phyloP scores from a whole-genome alignment of 1,140 invertebrate genomes.

The Lordiphosa collinella region DNA sequence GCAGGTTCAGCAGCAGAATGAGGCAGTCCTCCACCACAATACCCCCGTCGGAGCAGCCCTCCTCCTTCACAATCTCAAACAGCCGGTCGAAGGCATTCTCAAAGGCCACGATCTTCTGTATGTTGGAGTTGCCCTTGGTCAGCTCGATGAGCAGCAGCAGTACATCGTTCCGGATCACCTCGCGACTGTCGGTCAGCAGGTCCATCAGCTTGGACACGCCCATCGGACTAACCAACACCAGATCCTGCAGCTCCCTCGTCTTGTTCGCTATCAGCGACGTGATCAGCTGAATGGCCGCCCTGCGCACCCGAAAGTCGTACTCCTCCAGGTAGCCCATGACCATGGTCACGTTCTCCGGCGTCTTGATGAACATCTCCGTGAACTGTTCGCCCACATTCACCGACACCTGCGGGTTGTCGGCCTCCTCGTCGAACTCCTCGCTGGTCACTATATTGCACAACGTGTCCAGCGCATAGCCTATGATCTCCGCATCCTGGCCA shows the following conservation, averaged over 20 bases:
- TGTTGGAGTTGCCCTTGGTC: conserved; percentile 96
- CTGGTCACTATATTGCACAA: conserved; percentile 94
- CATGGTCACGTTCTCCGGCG: conserved; percentile 90
- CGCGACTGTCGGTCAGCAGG: conserved; percentile 93
- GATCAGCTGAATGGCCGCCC: conserved; percentile 92
- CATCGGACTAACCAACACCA: conserved; percentile 95
- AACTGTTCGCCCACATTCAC: conserved; percentile 94
- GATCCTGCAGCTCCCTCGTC: conserved; percentile 96
- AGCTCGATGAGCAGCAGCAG: conserved; percentile 95
- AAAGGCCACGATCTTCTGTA: conserved; percentile 99
- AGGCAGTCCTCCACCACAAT: conserved; percentile 99
- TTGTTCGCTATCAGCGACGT: conserved; percentile 90
- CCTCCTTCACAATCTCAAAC: conserved; percentile 94
- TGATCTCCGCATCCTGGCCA: conserved; percentile 93
- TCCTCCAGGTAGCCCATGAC: conserved; percentile 95
- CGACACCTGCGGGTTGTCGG: conserved; percentile 82
- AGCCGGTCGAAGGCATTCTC: conserved; percentile 99
- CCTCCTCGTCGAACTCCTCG: conserved; percentile 91
- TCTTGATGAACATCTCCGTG: conserved; percentile 99
- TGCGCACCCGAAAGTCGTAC: conserved; percentile 94
- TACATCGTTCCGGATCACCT: conserved; percentile 98
- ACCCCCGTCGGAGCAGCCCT: conserved; percentile 96
- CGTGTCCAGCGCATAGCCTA: conserved; percentile 94
- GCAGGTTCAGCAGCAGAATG: conserved; percentile 94
- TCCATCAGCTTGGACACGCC: conserved; percentile 99